A percentile compares a stretch with the other conserved stretches of the same genome.
These are phyloP conservation scores for Cosmia trapezina DNA, from an alignment of 2,888 invertebrate genomes.

Conservation along the genomic window DNA sequence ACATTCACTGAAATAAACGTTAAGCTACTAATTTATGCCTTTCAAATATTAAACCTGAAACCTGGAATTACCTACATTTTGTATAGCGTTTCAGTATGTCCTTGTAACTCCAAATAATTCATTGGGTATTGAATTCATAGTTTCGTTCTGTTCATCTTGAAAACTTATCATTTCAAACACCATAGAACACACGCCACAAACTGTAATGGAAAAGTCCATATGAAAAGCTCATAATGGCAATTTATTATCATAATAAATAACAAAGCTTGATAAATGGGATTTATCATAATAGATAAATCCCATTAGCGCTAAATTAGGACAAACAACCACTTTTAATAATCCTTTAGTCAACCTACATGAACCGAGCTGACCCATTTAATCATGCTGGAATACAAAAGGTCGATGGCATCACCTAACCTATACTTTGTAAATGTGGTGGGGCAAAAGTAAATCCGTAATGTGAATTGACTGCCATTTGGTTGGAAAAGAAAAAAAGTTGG, in stretches of 20 bases:
- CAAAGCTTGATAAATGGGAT: not conserved
- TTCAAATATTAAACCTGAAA: not conserved
- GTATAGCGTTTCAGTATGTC: not conserved
- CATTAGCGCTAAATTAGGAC: not conserved
- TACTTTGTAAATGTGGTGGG: constrained; percentile 2
- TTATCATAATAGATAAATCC: not conserved
- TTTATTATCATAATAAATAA: not conserved
- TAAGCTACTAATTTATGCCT: not conserved
- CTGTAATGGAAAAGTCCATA: not conserved
- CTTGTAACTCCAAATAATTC: not conserved
- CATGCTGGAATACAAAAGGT: not conserved
- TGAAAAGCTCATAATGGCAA: not conserved
- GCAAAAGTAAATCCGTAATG: no score
- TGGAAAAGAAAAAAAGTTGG: no score
- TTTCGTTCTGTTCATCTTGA: not conserved
- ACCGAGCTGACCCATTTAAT: not conserved
- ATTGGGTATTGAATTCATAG: not conserved
- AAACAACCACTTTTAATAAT: constrained; percentile 11
- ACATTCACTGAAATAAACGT: not conserved
- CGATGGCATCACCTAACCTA: not conserved
- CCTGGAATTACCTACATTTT: not conserved
- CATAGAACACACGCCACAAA: no score
- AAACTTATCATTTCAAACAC: not conserved
- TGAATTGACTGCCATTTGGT: no score
- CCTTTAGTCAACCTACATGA: not conserved